A percentile compares a stretch with the other conserved stretches of the same genome.
These are phyloP conservation scores for Sebastes variabilis DNA, from an alignment of 2,797 vertebrate species.

Conservation along the genomic window DNA sequence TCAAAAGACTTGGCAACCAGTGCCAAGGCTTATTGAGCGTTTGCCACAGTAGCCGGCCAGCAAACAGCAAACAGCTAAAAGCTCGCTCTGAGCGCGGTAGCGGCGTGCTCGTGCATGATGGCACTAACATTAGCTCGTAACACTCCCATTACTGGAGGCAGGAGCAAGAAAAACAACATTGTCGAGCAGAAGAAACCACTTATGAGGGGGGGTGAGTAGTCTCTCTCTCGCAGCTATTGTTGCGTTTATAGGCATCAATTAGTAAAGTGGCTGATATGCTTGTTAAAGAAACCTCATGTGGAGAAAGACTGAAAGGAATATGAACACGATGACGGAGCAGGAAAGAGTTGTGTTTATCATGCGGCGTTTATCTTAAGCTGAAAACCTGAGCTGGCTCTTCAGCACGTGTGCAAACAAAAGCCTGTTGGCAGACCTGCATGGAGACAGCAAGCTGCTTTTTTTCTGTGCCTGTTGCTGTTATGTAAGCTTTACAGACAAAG, in stretches of 20 bases:
- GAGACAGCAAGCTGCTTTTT: constrained; percentile 30
- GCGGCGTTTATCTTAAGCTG: constrained; percentile 23
- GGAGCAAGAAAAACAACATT: constrained; percentile 1
- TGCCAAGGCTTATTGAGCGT: constrained; percentile 26
- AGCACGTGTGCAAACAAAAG: constrained; percentile 63
- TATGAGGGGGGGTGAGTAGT: constrained; percentile 1
- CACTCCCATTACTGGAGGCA: constrained; percentile 3
- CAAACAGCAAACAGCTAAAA: constrained; percentile 12
- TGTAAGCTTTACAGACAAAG: constrained; percentile 58
- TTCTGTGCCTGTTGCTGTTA: constrained; percentile 31
- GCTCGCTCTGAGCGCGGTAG: neutral
- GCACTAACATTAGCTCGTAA: neutral
- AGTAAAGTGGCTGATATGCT: constrained; percentile 37
- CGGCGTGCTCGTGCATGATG: neutral
- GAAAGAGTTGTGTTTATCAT: constrained; percentile 25
- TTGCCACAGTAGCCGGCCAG: constrained; percentile 32
- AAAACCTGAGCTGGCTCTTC: constrained; percentile 53
- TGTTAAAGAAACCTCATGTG: constrained; percentile 32
- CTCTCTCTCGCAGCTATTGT: constrained; percentile 10
- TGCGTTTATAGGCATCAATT: constrained; percentile 49
- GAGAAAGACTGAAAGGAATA: constrained; percentile 1
- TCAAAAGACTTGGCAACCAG: constrained; percentile 53
- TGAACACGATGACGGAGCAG: neutral
- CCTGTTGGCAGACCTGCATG: constrained; percentile 45
- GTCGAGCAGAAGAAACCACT: constrained; percentile 20